Conservation (phyloP, 1,140 invertebrate genomes). For the Heliconius himera region DNA sequence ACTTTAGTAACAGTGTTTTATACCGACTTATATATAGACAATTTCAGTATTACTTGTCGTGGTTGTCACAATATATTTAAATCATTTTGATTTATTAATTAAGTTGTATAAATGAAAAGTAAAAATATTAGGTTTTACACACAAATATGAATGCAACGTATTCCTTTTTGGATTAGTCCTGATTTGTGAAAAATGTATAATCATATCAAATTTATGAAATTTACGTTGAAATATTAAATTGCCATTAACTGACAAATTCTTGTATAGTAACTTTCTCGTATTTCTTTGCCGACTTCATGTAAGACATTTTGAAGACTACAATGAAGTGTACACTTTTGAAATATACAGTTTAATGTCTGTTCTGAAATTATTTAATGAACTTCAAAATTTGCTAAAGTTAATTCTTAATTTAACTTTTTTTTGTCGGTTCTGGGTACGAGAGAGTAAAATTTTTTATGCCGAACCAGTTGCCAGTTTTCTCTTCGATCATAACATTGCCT, state of each 20-base stretch:
- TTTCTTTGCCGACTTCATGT: not conserved
- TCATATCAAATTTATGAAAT: not conserved
- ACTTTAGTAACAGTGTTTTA: conserved; percentile 13
- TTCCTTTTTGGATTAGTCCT: too few relatives aligned
- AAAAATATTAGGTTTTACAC: not conserved
- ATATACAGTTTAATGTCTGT: not conserved
- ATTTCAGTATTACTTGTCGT: conserved; percentile 16
- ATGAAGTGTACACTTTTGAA: not conserved
- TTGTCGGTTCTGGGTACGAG: not conserved
- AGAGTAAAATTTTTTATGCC: not conserved
- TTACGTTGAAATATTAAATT: not conserved
- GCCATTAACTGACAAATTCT: not conserved
- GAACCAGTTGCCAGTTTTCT: not conserved
- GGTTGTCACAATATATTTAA: not conserved
- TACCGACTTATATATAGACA: conserved; percentile 13
- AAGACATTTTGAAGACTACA: not conserved
- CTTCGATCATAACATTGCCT: not conserved
- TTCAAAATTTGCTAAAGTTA: not conserved
- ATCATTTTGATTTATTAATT: conserved; percentile 2
- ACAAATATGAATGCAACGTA: not conserved
- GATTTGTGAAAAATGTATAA: not conserved
- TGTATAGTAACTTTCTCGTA: not conserved
- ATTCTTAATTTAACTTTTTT: not conserved
- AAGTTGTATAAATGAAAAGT: not conserved
- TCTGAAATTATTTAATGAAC: not conserved